Base-by-base conservation (phyloP, 1,140 invertebrate species). In the Coenobita brevimanus region DNA sequence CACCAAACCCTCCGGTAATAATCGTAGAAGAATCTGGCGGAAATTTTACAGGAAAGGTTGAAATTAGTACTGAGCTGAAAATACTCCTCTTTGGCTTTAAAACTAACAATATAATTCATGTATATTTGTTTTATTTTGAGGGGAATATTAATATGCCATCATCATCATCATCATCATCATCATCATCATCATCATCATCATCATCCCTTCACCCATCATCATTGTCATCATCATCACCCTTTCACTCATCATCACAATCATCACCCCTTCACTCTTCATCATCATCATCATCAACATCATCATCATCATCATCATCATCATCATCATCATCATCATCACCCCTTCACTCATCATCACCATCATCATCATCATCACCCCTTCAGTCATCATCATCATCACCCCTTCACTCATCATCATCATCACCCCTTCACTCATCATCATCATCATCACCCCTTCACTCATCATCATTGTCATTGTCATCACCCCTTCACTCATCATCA, bases 201-300 rank as follows among this genome's bases (percentile, higher is more conserved):
- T 10, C 30, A 67, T 67, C 30, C 6, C 30, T 24, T 10, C n/a
- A 4, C 6, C 6, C 30, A 67, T 67, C 30, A 67, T 24, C 30
- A 67, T 67, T 24, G 30, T 67, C n/a, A 67, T 10, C 30, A 67
- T 67, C n/a, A 67, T 24, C 6, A 67, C n/a, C 30, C 6, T 67
- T 24, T 8, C 30, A 6, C 6, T 24, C 8, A 24, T 33, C 62
- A 24, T 24, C 30, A 67, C n/a, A 4, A 67, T 67, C n/a, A 67
- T 24, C 30, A 67, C n/a, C 30, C 6, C n/a, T 24, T 10, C n/a
- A 4, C 4, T 67, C 30, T 10, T 10, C 30, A 67, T 67, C 30
- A 67, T 67, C n/a, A 67, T 67, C 6, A 67, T 67, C 30, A 67
- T 67, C n/a, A 67, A 24, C 30, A 67, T 67, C 30, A 67, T 67